A percentile compares a stretch with the other conserved stretches of the same genome.
phyloP scores from a whole-genome alignment of 2,888 invertebrate species.

The Subacronicta megacephala region DNA sequence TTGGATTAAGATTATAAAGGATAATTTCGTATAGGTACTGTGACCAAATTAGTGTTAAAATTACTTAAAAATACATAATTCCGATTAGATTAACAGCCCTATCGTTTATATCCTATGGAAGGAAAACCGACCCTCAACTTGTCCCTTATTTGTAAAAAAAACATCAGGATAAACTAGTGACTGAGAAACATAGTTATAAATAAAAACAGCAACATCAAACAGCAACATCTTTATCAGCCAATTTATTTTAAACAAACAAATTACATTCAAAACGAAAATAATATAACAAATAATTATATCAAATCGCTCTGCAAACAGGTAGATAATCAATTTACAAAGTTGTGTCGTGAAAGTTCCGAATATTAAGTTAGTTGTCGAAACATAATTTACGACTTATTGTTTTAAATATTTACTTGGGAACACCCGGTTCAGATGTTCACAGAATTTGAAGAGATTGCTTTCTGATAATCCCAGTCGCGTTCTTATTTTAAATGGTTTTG shows the following conservation, averaged over 20 bases:
- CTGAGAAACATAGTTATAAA: slow-evolving; percentile 1
- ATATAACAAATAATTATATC: slow-evolving; percentile 30
- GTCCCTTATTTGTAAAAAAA: too few relatives aligned
- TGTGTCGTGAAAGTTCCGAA: slow-evolving; percentile 14
- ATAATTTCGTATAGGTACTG: too few relatives aligned
- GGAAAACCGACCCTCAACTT: too few relatives aligned
- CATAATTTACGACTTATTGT: slow-evolving; percentile 22
- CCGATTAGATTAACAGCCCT: too few relatives aligned
- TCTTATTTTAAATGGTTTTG: too few relatives aligned
- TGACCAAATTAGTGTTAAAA: too few relatives aligned
- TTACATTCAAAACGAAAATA: slow-evolving; percentile 38
- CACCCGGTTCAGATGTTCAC: slow-evolving; percentile 1
- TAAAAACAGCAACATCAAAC: too few relatives aligned
- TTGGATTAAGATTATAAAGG: too few relatives aligned
- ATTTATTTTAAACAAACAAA: slow-evolving; percentile 27
- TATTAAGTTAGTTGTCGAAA: slow-evolving; percentile 21
- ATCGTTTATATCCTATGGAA: too few relatives aligned
- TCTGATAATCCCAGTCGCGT: neutral
- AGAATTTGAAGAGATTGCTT: neutral
- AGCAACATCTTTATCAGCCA: slow-evolving; percentile 9
- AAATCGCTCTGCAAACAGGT: slow-evolving; percentile 31
- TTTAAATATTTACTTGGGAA: slow-evolving; percentile 14
- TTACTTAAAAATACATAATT: too few relatives aligned
- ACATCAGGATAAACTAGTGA: too few relatives aligned
- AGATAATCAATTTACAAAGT: slow-evolving; percentile 40